Percentiles rank a stretch among this genome's conserved stretches.
phyloP scores from a whole-genome alignment of 1,140 invertebrate species.

The Drosophila melanica region DNA sequence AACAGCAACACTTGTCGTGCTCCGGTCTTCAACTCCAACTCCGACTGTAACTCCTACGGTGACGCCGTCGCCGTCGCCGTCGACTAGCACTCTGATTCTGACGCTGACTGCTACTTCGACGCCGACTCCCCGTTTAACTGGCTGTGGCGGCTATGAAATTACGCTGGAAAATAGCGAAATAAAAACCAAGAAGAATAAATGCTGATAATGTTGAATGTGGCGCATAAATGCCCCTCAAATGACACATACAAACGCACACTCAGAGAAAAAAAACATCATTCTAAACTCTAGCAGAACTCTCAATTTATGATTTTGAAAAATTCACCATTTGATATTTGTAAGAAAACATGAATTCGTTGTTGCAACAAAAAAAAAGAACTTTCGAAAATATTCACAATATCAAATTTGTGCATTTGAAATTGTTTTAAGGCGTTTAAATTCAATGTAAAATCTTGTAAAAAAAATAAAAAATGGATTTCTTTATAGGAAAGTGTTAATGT shows the following conservation, averaged over 20 bases:
- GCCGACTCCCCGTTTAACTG: conserved; percentile 29
- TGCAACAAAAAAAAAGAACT: conserved; percentile 57
- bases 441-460: no score
- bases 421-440: no score
- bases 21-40: conserved; percentile 1
- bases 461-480: no score
- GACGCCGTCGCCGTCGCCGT: not conserved
- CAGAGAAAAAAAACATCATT: no score
- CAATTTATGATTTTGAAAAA: no score
- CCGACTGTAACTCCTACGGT: not conserved
- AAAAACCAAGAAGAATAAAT: conserved; percentile 66
- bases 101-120: not conserved
- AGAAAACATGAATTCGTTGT: no score
- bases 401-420: no score
- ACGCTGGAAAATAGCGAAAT: conserved; percentile 78
- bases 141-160: conserved; percentile 66
- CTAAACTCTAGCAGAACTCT: no score
- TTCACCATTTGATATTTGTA: no score
- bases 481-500: no score
- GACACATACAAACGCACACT: conserved; percentile 33
- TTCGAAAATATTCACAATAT: no score
- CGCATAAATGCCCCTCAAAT: conserved; percentile 62
- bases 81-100: not conserved
- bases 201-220: conserved; percentile 66
- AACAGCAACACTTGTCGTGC: conserved; percentile 39